These are phyloP conservation scores for Rhabdomys pumilio DNA, from an alignment of 2,797 vertebrate species.

Conservation along the genomic window DNA sequence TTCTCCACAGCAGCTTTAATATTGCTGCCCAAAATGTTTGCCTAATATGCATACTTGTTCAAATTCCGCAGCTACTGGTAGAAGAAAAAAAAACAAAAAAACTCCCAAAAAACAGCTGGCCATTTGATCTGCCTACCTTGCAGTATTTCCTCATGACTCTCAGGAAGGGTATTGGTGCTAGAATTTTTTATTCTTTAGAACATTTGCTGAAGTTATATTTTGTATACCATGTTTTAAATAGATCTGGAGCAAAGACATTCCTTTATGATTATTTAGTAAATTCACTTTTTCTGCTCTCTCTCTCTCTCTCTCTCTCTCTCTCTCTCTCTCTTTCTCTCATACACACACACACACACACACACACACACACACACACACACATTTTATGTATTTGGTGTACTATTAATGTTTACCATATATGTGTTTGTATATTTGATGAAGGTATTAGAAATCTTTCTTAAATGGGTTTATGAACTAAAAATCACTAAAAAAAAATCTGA, in stretches of 20 bases:
- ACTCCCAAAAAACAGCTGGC: background rate
- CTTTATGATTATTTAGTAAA: background rate
- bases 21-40: accelerated
- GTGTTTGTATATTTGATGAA: background rate
- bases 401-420: background rate
- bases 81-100: too few species aligned
- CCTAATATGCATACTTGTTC: background rate
- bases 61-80: background rate
- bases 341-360: too few species aligned
- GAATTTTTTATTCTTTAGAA: background rate
- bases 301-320: too few species aligned
- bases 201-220: background rate
- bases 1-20: background rate
- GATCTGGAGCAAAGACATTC: background rate
- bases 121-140: background rate
- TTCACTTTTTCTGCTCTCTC: background rate
- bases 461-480: background rate
- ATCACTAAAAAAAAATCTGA: background rate
- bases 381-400: background rate
- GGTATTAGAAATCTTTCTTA: background rate
- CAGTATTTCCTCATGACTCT: background rate
- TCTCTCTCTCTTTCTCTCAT: background rate
- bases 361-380: too few species aligned
- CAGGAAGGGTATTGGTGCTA: background rate
- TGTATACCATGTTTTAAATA: background rate